Evolutionary conservation across 2,888 invertebrate genomes (phyloP).

Genomic region (Elegia similella): DNA sequence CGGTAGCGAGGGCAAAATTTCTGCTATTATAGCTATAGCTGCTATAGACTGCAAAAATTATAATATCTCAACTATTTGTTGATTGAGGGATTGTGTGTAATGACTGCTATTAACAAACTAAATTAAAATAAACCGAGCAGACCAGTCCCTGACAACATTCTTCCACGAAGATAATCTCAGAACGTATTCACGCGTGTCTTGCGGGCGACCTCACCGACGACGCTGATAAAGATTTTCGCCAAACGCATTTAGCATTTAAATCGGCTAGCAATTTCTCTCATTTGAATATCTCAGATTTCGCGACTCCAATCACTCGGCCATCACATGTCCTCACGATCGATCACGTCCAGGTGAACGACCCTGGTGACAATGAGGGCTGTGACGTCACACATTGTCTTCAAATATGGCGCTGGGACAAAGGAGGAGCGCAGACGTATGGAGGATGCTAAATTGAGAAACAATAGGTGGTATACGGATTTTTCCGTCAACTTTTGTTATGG

Average conservation of each 20-base stretch:
- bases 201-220: background rate
- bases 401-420: constrained; percentile 7
- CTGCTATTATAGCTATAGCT: no score
- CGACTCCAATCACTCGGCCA: constrained; percentile 2
- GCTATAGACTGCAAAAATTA: no score
- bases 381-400: constrained; percentile 10
- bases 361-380: background rate
- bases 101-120: no score
- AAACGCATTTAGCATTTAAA: constrained; percentile 11
- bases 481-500: background rate
- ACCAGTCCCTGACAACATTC: no score
- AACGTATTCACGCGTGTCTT: background rate
- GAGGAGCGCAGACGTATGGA: constrained; percentile 3
- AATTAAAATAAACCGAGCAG: no score
- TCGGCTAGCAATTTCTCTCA: background rate
- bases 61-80: no score
- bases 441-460: constrained; percentile 7
- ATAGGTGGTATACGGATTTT: constrained; percentile 6
- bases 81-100: no score
- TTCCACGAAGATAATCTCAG: no score
- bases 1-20: no score
- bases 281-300: constrained; percentile 7
- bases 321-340: constrained; percentile 2
- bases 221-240: background rate
- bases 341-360: constrained; percentile 12